These are phyloP conservation scores for Hystrix brachyura DNA, from an alignment of 2,113 vertebrate species.

Conservation along the genomic window DNA sequence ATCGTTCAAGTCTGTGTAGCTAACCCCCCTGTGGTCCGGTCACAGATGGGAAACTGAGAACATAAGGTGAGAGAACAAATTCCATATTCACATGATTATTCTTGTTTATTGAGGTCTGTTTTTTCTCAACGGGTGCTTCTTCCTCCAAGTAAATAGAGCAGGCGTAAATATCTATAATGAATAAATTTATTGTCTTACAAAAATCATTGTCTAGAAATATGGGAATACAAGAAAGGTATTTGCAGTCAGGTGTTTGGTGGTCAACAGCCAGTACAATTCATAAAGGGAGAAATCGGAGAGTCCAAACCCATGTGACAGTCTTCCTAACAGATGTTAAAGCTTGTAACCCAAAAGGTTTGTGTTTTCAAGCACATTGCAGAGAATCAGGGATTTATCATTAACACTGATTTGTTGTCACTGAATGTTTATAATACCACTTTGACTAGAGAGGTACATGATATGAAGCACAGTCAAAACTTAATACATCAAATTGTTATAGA, in stretches of 20 bases:
- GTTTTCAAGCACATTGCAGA: constrained; percentile 87
- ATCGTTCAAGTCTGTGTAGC: neutral
- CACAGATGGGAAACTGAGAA: constrained; percentile 37
- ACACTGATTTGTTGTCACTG: constrained; percentile 91
- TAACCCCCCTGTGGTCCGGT: neutral
- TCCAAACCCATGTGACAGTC: constrained; percentile 89
- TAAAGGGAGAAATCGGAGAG: constrained; percentile 81
- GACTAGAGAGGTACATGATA: constrained; percentile 90
- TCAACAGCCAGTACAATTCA: constrained; percentile 94
- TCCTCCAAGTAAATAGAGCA: constrained; percentile 88
- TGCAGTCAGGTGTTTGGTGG: constrained; percentile 94
- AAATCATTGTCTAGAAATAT: constrained; percentile 98
- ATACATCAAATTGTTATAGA: constrained; percentile 89
- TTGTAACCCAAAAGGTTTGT: constrained; percentile 93
- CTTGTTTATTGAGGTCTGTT: constrained; percentile 87
- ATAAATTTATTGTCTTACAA: constrained; percentile 99
- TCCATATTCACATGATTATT: constrained; percentile 82
- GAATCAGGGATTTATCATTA: constrained; percentile 88
- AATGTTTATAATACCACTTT: constrained; percentile 89
- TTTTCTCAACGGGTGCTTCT: constrained; percentile 82
- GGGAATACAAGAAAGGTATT: constrained; percentile 96
- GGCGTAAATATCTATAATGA: constrained; percentile 93
- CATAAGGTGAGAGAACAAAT: constrained; percentile 85
- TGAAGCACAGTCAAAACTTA: constrained; percentile 91
- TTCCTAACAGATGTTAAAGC: constrained; percentile 94